Evolutionary conservation across 2,888 invertebrate genomes (phyloP), one percentile per base, ranked within the genome.

Genomic region (Heteromyza rotundicornis): DNA sequence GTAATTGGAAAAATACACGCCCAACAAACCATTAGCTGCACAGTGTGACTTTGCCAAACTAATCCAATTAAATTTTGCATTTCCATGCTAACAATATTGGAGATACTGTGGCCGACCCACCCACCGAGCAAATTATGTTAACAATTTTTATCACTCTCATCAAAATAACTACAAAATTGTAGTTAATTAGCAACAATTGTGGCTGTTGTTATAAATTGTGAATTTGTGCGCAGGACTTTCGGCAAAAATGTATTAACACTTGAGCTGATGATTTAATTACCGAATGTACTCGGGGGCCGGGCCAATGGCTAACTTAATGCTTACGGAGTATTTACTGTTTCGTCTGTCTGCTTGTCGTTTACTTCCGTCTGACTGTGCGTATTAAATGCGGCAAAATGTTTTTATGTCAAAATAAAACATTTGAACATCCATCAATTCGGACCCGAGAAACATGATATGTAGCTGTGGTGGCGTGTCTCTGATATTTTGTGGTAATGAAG

Each of bases 11-110:
- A 60, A 54, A 22, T 50, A 54, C 24, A 53, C 17, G 27, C 35
- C 35, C 36, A 47, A 68, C 68, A 65, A 67, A 75, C 77, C 79
- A 79, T 79, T 79, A 79, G 76, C 70, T 64, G 65, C 79, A 63
- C 79, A 78, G 79, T 75, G 69, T 76, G 79, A 74, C 68, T 72
- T 74, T 70, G 27, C 27, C 27, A 27, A 57, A 60, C 14, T 19
- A 49, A 59, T 35, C 55, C 52, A 64, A 64, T 64, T 62, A 62
- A 20, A 27, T 27, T 17, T 22, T 19, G 19, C n/a, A 56, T 53
- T 62, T 35, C 62, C 67, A 73, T 69, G 74, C 72, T n/a, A n/a
- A n/a, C n/a, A n/a, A 10, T 27, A 7, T 27, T 27, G 27, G 7
- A 27, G 10, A 27, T 5, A 27, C 27, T 27, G 5, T 7, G 7